Evolutionary conservation across 2,797 vertebrate genomes (phyloP), one percentile per base, ranked within the genome.

Genomic region (Ceyx erithaca): DNA sequence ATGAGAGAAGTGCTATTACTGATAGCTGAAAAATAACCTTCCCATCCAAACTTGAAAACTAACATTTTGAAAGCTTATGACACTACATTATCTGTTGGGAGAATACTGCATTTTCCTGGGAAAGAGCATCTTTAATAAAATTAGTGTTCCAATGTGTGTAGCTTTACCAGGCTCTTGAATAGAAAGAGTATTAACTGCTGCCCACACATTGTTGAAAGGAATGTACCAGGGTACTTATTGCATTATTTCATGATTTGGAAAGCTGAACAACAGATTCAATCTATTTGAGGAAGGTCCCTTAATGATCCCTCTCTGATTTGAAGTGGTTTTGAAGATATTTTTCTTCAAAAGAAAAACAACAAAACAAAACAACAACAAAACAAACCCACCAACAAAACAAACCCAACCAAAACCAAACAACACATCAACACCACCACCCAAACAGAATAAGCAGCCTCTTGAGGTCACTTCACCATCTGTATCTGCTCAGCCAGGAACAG

Each of bases 41-140:
- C 37, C 49, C 51, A 80, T 31, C 33, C 46, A 19, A 49, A 86
- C 37, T 31, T 72, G 80, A 55, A 71, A 66, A 31, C 16, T 59
- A n/a, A 52, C 17, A 22, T 23, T 90, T 62, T 89, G 68, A 70
- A 86, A 90, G 59, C 43, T 87, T 55, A 37, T 23, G 40, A 21
- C 64, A 58, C 61, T 67, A 9, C 35, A 78, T 90, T 69, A 57
- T 30, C 55, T 51, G 86, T 86, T 85, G 15, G 46, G 63, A 87
- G 61, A 94, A 92, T 73, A 73, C 81, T 81, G 63, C 55, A 35
- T 93, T 96, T 95, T 64, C 89, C 92, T 95, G 95, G 81, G 93
- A 96, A 96, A 95, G 45, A 88, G 52, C 2, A 11, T 86, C 73
- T 92, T 89, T 61, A 90, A 4, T 94, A 61, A 80, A 91, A n/a